Base-by-base conservation (phyloP, 2,113 vertebrate species). In the Phoxinus phoxinus region DNA sequence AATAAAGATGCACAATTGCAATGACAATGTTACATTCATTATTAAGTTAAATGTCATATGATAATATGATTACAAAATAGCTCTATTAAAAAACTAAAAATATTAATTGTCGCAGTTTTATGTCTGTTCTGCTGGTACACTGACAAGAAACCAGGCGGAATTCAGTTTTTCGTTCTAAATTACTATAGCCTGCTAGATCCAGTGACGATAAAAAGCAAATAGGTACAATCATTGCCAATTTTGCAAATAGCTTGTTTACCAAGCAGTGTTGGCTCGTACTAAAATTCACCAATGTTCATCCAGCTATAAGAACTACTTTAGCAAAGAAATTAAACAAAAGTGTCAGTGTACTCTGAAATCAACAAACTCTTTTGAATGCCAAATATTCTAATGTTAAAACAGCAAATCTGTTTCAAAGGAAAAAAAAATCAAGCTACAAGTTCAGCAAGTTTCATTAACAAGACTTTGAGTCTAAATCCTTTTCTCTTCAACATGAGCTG, bases 201-300 rank as follows among this genome's bases (percentile, higher is more conserved):
- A 56, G 51, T 44, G 13, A 30, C 19, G 46, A 63, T 80, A 27
- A 80, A 44, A 80, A 25, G 7, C 44, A 61, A 63, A 27, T 61
- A 63, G 56, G 58, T 44, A 44, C 58, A 80, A 46, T 63, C 58
- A 61, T 44, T 27, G 77, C 56, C 58, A 80, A 80, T 46, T 63
- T 63, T 61, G 32, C 13, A 79, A 59, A 77, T 30, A 56, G 17
- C 30, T 51, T 56, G 27, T 35, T 77, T 79, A 37, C 32, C 11
- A 79, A 79, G 35, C 19, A 35, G 75, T 37, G 4, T 41, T n/a
- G 15, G 11, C 51, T n/a, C 13, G 15, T 21, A 3, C 76, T 13
- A 37, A 15, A 6, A 58, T 30, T 75, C 73, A 75, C 13, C 12
- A 56, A 21, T 2, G 30, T 59, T 58, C 76, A n/a, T 78, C 76